Evolutionary conservation across 2,113 vertebrate species (phyloP).

Genomic region (Picathartes gymnocephalus): DNA sequence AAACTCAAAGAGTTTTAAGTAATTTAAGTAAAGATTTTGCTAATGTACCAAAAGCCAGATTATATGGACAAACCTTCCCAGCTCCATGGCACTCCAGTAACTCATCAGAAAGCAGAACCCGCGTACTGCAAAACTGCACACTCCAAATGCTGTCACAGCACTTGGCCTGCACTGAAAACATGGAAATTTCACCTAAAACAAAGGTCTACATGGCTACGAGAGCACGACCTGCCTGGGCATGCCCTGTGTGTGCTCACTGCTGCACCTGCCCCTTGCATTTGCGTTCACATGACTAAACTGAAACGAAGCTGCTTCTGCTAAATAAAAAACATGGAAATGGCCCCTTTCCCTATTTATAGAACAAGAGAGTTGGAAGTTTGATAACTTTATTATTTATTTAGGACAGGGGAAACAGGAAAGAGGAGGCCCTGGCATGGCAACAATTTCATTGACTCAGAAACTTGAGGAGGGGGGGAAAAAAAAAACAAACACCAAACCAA

Average conservation of each 20-base stretch:
- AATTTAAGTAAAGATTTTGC: neutral
- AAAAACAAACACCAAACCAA: neutral
- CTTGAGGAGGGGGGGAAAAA: neutral
- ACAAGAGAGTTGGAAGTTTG: neutral
- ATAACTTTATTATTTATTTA: neutral
- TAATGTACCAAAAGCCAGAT: neutral
- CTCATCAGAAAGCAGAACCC: neutral
- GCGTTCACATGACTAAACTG: neutral
- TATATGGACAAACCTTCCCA: neutral
- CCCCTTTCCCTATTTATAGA: neutral
- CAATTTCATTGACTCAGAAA: neutral
- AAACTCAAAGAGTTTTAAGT: neutral
- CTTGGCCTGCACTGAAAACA: neutral
- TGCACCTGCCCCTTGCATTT: neutral
- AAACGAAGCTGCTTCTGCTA: neutral
- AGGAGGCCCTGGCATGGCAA: neutral
- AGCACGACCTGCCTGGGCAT: neutral
- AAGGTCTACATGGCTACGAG: neutral
- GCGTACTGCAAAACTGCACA: neutral
- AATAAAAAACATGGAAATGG: constrained; percentile 2
- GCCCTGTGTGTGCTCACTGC: neutral
- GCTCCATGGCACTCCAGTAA: neutral
- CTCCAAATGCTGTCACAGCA: neutral
- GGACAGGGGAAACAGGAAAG: neutral
- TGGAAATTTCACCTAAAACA: neutral